These are phyloP conservation scores for Philereme transversata DNA, from an alignment of 2,888 invertebrate genomes.

Conservation along the genomic window DNA sequence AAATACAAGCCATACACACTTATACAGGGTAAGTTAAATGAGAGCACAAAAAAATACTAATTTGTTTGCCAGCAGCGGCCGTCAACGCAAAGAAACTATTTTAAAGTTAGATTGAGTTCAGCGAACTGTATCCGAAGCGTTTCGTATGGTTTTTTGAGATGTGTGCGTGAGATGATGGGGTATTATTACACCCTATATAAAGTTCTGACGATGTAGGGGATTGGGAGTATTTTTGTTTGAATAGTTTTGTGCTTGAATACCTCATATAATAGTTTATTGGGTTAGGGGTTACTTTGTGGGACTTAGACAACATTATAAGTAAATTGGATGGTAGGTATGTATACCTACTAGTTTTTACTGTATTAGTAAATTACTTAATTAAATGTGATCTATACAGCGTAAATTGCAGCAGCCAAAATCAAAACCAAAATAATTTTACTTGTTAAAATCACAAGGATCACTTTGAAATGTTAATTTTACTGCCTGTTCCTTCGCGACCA, in stretches of 20 bases:
- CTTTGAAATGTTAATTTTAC: too few species aligned
- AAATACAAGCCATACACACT: not conserved
- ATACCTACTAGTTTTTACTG: too few species aligned
- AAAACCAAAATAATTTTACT: too few species aligned
- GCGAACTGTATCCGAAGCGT: slow-evolving; percentile 48
- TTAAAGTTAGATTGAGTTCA: slow-evolving; percentile 71
- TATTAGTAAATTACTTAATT: too few species aligned
- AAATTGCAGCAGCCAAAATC: too few species aligned
- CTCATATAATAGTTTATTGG: slow-evolving; percentile 10
- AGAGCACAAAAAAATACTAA: slow-evolving; percentile 33
- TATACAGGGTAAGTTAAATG: too few species aligned
- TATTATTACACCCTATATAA: slow-evolving; percentile 29
- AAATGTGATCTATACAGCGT: too few species aligned
- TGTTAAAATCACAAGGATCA: too few species aligned
- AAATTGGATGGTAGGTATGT: too few species aligned
- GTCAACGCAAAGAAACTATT: slow-evolving; percentile 58
- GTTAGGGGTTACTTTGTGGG: slow-evolving; percentile 7
- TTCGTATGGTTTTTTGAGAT: slow-evolving; percentile 50
- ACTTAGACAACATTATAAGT: not conserved
- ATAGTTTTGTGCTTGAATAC: slow-evolving; percentile 21
- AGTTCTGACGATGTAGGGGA: slow-evolving; percentile 27
- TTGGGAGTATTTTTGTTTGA: slow-evolving; percentile 25
- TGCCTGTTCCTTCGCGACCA: too few species aligned
- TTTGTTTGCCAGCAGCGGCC: slow-evolving; percentile 41
- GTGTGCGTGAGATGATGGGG: slow-evolving; percentile 31